A percentile compares a stretch with the other conserved stretches of the same genome.
phyloP scores from a whole-genome alignment of 2,113 vertebrate genomes.

The Phocoena phocoena region DNA sequence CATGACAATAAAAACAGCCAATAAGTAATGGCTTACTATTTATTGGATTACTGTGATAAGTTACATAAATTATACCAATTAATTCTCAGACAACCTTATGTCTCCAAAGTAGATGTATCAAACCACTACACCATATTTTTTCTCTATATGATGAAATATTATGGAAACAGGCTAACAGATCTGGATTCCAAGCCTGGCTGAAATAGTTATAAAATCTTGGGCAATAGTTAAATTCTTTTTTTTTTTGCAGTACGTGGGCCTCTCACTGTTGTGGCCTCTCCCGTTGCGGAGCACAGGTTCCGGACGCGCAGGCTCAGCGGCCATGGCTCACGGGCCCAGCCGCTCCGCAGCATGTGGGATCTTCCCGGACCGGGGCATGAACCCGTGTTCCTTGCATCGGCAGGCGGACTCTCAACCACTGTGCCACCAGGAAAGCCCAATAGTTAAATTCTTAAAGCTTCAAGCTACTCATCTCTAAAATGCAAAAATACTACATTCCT shows the following conservation, averaged over 20 bases:
- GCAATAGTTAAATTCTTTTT: background rate
- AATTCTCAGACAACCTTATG: background rate
- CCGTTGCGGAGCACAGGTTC: too few relatives aligned
- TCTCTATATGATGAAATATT: background rate
- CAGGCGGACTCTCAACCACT: too few relatives aligned
- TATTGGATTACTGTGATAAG: background rate
- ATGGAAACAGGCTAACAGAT: background rate
- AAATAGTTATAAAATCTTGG: background rate
- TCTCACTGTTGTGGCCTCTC: too few relatives aligned
- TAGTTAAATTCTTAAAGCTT: background rate
- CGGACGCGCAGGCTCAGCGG: too few relatives aligned
- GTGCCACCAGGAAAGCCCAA: background rate
- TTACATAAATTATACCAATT: background rate
- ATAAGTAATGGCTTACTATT: background rate
- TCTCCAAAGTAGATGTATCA: background rate
- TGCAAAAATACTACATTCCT: background rate
- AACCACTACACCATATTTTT: background rate
- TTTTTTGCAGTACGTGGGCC: too few relatives aligned
- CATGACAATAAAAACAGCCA: background rate
- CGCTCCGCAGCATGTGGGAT: too few relatives aligned
- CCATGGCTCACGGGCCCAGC: too few relatives aligned
- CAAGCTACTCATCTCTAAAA: background rate
- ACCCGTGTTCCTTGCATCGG: too few relatives aligned
- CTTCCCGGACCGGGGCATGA: too few relatives aligned
- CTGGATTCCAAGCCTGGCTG: background rate